phyloP scores from a whole-genome alignment of 2,797 vertebrate genomes.

The Bradypodion pumilum region DNA sequence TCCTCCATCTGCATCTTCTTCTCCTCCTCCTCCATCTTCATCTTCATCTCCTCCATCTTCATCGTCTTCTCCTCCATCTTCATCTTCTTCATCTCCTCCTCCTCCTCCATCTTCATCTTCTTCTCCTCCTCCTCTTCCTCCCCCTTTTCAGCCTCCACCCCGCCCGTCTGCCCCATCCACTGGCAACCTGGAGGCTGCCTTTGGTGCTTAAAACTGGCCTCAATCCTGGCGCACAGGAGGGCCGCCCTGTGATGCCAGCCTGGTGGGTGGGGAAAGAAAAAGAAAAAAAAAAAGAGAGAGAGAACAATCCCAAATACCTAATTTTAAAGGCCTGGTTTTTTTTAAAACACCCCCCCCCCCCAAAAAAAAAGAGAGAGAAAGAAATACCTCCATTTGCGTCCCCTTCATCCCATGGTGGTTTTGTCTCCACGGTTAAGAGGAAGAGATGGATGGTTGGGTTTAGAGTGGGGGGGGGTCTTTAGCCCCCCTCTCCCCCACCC shows the following conservation, averaged over 20 bases:
- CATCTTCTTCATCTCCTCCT: neutral
- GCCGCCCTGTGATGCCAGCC: constrained; percentile 45
- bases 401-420: neutral
- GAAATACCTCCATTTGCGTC: neutral
- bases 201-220: constrained; percentile 65
- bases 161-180: constrained; percentile 55
- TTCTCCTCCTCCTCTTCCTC: constrained; percentile 2
- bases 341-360: neutral
- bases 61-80: no score
- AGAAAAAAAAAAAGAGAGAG: constrained; percentile 23
- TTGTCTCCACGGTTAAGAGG: constrained; percentile 47
- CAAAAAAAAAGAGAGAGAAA: neutral
- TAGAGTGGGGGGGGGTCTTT: neutral
- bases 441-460: neutral
- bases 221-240: constrained; percentile 56
- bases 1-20: constrained; percentile 5
- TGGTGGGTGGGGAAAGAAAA: constrained; percentile 45
- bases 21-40: no score
- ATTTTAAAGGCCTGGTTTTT: neutral
- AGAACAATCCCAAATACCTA: constrained; percentile 20
- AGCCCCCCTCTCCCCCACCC: neutral
- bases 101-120: constrained; percentile 22
- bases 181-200: constrained; percentile 65
- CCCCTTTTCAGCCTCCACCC: constrained; percentile 25
- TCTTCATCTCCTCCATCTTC: constrained; percentile 39